phyloP scores from a whole-genome alignment of 2,888 invertebrate genomes.

The Colletes collaris region DNA sequence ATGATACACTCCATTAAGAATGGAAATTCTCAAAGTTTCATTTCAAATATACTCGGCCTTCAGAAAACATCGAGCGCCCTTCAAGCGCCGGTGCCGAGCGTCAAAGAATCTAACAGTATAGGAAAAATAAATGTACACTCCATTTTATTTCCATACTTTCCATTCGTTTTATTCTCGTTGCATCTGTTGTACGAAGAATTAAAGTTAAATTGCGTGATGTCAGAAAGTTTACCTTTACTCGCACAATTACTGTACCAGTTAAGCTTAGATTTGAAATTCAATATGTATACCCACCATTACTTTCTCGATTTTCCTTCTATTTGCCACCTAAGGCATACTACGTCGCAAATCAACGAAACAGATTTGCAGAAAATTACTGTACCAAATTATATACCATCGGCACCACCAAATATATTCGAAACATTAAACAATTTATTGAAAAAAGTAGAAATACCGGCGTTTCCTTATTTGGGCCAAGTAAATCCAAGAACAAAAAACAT shows the following conservation, averaged over 20 bases:
- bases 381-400: slow-evolving; percentile 86
- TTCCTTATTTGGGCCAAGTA: slow-evolving; percentile 89
- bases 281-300: slow-evolving; percentile 91
- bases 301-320: slow-evolving; percentile 92
- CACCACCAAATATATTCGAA: slow-evolving; percentile 89
- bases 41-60: slow-evolving; percentile 83
- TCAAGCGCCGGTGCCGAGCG: slow-evolving; percentile 26
- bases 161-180: slow-evolving; percentile 90
- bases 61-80: slow-evolving; percentile 61
- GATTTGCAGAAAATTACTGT: slow-evolving; percentile 86
- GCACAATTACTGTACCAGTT: slow-evolving; percentile 90
- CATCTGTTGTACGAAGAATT: slow-evolving; percentile 96
- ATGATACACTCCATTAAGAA: slow-evolving; percentile 86
- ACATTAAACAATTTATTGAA: slow-evolving; percentile 88
- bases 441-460: slow-evolving; percentile 84
- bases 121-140: slow-evolving; percentile 87
- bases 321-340: slow-evolving; percentile 81
- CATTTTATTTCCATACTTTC: slow-evolving; percentile 89
- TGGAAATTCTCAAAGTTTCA: slow-evolving; percentile 82
- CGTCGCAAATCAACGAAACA: slow-evolving; percentile 85
- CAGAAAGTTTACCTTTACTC: slow-evolving; percentile 88
- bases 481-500: slow-evolving; percentile 90
- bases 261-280: slow-evolving; percentile 89
- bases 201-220: slow-evolving; percentile 90
- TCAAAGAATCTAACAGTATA: slow-evolving; percentile 34